Evolutionary conservation across 2,888 invertebrate species (phyloP).

Genomic region (Pogonocherus hispidulus): DNA sequence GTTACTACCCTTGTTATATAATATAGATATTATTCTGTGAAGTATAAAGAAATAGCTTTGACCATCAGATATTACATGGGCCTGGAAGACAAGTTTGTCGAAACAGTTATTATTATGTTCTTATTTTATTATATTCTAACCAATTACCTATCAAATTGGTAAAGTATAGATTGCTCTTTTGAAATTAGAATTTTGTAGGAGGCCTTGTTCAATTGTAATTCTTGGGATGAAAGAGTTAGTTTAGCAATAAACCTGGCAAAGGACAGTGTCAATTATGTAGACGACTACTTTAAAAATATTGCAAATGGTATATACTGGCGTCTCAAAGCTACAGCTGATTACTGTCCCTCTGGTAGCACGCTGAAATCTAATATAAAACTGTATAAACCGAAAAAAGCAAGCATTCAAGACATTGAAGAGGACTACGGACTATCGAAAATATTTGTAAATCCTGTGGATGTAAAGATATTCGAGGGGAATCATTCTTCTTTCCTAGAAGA

Average conservation of each 20-base stretch:
- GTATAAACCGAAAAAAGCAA: conserved; percentile 47
- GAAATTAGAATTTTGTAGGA: too few species aligned
- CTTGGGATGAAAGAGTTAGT: conserved; percentile 36
- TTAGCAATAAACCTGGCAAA: conserved; percentile 4
- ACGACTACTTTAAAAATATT: conserved; percentile 26
- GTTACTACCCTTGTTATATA: too few species aligned
- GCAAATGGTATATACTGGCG: conserved; percentile 46
- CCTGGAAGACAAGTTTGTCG: too few species aligned
- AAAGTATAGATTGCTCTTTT: not conserved
- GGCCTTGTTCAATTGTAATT: conserved; percentile 26
- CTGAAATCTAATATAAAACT: conserved; percentile 52
- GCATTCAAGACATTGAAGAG: conserved; percentile 65
- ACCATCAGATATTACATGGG: too few species aligned
- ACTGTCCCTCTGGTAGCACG: conserved; percentile 48
- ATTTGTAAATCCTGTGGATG: conserved; percentile 72
- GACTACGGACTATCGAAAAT: conserved; percentile 77
- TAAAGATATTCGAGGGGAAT: conserved; percentile 80
- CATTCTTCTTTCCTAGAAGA: conserved; percentile 80
- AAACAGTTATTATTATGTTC: too few species aligned
- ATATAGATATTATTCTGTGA: too few species aligned
- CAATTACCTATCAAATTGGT: too few species aligned
- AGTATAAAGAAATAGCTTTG: too few species aligned
- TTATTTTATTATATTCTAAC: too few species aligned
- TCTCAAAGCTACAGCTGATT: conserved; percentile 45
- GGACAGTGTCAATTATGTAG: not conserved